Base-by-base conservation (phyloP, 2,888 invertebrate species). In the Acanthoscelides obtectus region DNA sequence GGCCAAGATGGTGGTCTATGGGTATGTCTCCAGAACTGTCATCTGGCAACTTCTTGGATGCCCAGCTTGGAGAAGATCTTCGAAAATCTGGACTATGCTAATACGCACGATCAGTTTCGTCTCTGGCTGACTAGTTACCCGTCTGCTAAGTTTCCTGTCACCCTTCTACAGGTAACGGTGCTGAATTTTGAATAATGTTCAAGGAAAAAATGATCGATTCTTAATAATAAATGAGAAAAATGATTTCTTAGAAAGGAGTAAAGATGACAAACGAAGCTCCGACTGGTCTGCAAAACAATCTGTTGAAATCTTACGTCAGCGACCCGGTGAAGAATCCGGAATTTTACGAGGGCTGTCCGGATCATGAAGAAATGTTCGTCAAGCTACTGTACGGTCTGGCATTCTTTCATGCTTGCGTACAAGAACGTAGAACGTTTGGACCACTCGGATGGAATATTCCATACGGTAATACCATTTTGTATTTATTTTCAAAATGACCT, bases 211-310 rank as follows among this genome's bases (percentile, higher is more conserved):
- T 12, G 1, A 12, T 45, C 8, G 25, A 25, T 25, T 8, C 25
- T 25, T 3, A 25, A 25, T 25, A 25, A 25, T n/a, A 25, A 25
- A 5, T 3, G 25, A 25, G 25, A 25, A 25, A 25, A 25, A 3
- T 25, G 25, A 8, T 25, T 25, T 5, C 8, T 25, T 8, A 97
- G 87, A 93, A 93, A 80, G 94, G 95, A 12, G 94, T 97, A 0
- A 96, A 97, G 88, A 96, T 97, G 93, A 97, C 96, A 0, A 96
- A 96, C 81, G 97, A 97, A 85, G 94, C 96, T 0, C 97, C 97
- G 0, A 93, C 94, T 4, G 96, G 80, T 8, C 87, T 97, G 20
- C 91, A 94, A 79, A 93, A 95, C 84, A 97, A 96, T 86, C 87
- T 97, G 66, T 87, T 92, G 70, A 90, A 95, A 79, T 95, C 95